These are phyloP conservation scores for Perithous albicinctus DNA, from an alignment of 2,888 invertebrate species.

Conservation along the genomic window DNA sequence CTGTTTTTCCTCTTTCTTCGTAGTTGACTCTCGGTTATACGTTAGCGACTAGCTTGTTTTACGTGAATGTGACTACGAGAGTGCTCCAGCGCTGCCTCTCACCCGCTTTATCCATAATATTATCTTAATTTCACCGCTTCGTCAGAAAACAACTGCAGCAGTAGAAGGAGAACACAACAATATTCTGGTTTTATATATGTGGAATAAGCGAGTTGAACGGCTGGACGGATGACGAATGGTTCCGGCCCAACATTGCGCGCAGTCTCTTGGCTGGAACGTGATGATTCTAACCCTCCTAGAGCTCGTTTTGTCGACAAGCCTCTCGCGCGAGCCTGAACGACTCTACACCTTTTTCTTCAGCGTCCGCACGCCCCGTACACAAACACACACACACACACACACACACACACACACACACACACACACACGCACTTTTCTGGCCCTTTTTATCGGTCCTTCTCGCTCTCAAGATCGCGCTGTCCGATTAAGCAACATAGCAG, in stretches of 20 bases:
- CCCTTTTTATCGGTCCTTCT: constrained; percentile 66
- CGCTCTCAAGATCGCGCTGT: constrained; percentile 76
- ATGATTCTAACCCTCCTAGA: constrained; percentile 55
- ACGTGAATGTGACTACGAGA: constrained; percentile 66
- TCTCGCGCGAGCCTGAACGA: constrained; percentile 29
- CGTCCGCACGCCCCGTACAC: constrained; percentile 54
- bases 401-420: constrained; percentile 41
- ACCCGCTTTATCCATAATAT: constrained; percentile 73
- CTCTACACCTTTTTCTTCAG: constrained; percentile 52
- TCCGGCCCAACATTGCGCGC: constrained; percentile 67
- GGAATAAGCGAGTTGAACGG: constrained; percentile 44
- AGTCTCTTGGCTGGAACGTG: constrained; percentile 48
- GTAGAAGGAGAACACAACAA: not conserved
- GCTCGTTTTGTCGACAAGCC: constrained; percentile 51
- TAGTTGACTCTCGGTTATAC: not conserved
- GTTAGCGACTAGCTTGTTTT: constrained; percentile 61
- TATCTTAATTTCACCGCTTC: constrained; percentile 71
- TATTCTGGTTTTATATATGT: constrained; percentile 45
- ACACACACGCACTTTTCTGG: constrained; percentile 19
- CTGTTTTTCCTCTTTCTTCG: constrained; percentile 23
- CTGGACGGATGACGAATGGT: constrained; percentile 75
- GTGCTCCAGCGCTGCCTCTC: constrained; percentile 49
- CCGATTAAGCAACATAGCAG: constrained; percentile 75
- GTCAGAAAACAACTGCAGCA: constrained; percentile 38
- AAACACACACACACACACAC: too few relatives aligned